phyloP scores from a whole-genome alignment of 2,888 invertebrate genomes.

The Tortricodes alternella region DNA sequence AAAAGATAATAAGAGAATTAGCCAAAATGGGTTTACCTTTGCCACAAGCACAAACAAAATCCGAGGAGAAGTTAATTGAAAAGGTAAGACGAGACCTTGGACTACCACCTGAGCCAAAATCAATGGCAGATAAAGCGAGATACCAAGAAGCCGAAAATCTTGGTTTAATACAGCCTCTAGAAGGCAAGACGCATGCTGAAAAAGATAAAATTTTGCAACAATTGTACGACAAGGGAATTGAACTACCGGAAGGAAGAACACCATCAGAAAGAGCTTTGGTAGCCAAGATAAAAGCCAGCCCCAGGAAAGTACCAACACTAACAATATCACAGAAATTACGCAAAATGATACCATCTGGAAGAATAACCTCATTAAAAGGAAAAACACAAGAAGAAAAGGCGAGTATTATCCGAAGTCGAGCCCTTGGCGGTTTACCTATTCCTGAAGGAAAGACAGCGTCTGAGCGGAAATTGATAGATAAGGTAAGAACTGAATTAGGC shows the following conservation, averaged over 20 bases:
- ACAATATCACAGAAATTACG: too few relatives aligned
- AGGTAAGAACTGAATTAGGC: constrained; percentile 26
- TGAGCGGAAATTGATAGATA: constrained; percentile 28
- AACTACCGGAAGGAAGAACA: constrained; percentile 27
- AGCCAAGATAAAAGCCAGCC: not conserved
- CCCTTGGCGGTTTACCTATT: constrained; percentile 27
- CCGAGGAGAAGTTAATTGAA: constrained; percentile 41
- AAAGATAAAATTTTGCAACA: constrained; percentile 39
- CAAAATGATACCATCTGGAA: not conserved
- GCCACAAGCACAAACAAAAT: constrained; percentile 39
- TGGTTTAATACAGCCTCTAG: constrained; percentile 40
- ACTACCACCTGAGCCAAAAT: constrained; percentile 36
- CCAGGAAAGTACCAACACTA: too few relatives aligned
- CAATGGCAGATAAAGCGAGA: constrained; percentile 4
- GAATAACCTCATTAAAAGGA: too few relatives aligned
- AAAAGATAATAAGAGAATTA: constrained; percentile 34
- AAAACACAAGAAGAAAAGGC: not conserved
- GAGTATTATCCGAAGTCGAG: not conserved
- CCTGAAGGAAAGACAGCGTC: too few relatives aligned
- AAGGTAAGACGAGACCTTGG: constrained; percentile 39
- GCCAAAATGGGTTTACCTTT: constrained; percentile 26
- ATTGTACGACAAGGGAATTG: constrained; percentile 33
- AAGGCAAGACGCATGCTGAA: constrained; percentile 36
- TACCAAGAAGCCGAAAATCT: constrained; percentile 32
- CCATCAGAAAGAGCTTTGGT: constrained; percentile 21